These are phyloP conservation scores for Corythaeola cristata DNA, from an alignment of 2,113 vertebrate species.

Conservation along the genomic window DNA sequence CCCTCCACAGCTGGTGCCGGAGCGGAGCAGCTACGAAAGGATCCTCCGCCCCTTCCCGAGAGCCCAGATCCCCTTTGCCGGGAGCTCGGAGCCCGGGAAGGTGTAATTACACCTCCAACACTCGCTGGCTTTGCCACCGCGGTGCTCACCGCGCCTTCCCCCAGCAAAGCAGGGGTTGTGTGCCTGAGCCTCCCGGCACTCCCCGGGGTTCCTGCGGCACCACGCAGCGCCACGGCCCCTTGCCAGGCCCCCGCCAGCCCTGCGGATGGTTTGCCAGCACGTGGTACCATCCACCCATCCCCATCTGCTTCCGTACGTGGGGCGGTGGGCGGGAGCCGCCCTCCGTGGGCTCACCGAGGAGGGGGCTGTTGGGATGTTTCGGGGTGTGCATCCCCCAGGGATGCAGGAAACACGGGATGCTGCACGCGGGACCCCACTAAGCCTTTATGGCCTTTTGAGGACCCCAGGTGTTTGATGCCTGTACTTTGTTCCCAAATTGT, in stretches of 20 bases:
- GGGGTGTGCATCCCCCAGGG: fast-evolving
- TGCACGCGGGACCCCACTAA: fast-evolving
- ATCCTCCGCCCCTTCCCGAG: background rate
- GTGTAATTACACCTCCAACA: background rate
- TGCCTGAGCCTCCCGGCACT: background rate
- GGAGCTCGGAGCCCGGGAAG: background rate
- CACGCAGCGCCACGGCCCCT: background rate
- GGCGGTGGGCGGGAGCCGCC: background rate
- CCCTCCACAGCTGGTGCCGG: background rate
- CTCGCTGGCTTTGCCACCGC: background rate
- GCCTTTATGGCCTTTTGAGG: background rate
- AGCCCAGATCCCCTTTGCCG: background rate
- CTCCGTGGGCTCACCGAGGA: fast-evolving
- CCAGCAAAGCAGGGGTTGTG: background rate
- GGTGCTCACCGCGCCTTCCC: background rate
- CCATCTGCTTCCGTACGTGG: fast-evolving
- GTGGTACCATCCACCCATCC: background rate
- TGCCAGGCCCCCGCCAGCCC: background rate
- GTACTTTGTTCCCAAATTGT: background rate
- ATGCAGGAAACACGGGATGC: fast-evolving
- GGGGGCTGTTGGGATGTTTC: background rate
- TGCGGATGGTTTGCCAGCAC: background rate
- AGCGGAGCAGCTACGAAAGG: background rate
- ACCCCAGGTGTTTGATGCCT: background rate
- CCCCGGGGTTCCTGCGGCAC: background rate